Evolutionary conservation across 2,113 vertebrate genomes (phyloP).

Genomic region (Emydura subglobosa): DNA sequence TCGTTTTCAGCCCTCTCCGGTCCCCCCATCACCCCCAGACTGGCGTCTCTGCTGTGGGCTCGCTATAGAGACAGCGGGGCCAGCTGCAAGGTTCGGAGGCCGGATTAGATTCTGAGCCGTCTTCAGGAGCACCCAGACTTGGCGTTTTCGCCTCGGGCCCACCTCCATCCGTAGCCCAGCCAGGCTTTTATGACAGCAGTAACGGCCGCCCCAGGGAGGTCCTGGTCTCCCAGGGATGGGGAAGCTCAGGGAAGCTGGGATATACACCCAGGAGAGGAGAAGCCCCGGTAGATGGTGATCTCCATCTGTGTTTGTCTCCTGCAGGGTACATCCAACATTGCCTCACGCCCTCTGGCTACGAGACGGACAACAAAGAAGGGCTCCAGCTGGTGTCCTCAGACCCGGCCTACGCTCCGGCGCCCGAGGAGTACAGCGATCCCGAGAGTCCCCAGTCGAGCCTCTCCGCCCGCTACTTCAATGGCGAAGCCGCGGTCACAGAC

Average conservation of each 20-base stretch:
- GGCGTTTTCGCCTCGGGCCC: neutral
- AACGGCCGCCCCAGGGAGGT: neutral
- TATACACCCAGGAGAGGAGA: neutral
- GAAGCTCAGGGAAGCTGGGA: neutral
- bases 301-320: neutral
- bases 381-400: slow-evolving; percentile 88
- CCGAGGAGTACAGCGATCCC: slow-evolving; percentile 94
- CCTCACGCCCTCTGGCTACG: slow-evolving; percentile 88
- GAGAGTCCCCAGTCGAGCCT: slow-evolving; percentile 97
- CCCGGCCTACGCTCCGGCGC: slow-evolving; percentile 87
- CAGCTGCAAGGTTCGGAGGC: neutral
- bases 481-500: slow-evolving; percentile 93
- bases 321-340: slow-evolving; percentile 95
- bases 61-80: accelerated
- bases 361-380: slow-evolving; percentile 91
- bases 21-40: neutral
- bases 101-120: neutral
- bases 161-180: neutral
- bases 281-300: neutral
- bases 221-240: neutral
- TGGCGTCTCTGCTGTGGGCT: neutral
- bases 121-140: neutral
- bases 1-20: neutral
- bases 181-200: neutral
- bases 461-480: slow-evolving; percentile 93